phyloP scores from a whole-genome alignment of 2,113 vertebrate genomes.

The Gorsachius goisagi region DNA sequence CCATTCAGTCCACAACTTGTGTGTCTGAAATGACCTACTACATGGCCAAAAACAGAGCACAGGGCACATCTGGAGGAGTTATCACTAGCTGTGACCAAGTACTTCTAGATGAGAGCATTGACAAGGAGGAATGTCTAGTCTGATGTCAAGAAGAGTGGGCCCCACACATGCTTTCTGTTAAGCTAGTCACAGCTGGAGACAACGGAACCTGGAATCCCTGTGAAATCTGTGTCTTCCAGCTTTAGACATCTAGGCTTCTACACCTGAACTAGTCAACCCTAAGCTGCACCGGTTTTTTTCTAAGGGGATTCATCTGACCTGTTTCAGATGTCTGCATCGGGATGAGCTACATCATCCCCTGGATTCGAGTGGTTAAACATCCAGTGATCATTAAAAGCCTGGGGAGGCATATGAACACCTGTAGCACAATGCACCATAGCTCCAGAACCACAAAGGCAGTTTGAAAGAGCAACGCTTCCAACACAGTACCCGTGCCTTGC shows the following conservation, averaged over 20 bases:
- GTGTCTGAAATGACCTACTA: neutral
- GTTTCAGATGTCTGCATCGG: neutral
- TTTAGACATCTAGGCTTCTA: neutral
- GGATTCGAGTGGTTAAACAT: neutral
- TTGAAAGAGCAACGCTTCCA: neutral
- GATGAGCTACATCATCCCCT: neutral
- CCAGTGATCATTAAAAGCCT: rapidly evolving
- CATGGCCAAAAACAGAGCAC: neutral
- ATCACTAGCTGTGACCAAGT: neutral
- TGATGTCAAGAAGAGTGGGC: neutral
- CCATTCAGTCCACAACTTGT: neutral
- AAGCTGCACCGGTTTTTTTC: neutral
- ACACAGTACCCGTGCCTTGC: rapidly evolving
- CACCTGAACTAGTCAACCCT: neutral
- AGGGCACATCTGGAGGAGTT: neutral
- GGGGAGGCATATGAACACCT: neutral
- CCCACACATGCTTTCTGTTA: neutral
- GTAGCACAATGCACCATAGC: neutral
- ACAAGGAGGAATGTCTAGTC: neutral
- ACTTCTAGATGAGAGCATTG: neutral
- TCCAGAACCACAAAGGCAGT: neutral
- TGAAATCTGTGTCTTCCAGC: neutral
- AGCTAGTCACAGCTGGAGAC: neutral
- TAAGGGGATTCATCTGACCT: neutral
- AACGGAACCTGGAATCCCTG: neutral